Conservation (phyloP, 2,888 invertebrate species). For the Argynnis bischoffii region DNA sequence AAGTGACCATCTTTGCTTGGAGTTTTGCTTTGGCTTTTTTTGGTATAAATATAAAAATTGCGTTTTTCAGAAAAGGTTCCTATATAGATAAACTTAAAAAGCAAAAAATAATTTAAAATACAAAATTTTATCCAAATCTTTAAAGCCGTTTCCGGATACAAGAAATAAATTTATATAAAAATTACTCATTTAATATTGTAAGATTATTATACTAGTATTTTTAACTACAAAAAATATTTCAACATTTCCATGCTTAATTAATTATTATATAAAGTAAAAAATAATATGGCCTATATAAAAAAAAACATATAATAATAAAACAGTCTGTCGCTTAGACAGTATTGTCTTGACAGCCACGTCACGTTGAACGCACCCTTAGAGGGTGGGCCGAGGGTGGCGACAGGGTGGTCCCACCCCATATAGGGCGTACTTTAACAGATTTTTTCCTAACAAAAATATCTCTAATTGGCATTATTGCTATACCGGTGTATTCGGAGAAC, state of each 20-base stretch:
- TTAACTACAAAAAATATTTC: no score
- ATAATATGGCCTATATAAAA: neutral
- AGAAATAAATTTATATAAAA: no score
- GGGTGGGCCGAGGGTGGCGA: slow-evolving; percentile 20
- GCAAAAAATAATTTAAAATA: no score
- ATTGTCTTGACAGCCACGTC: slow-evolving; percentile 20
- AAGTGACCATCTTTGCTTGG: no score
- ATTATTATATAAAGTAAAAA: neutral
- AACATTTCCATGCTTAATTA: neutral
- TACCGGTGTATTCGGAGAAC: slow-evolving; percentile 19
- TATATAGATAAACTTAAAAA: no score
- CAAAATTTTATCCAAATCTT: no score
- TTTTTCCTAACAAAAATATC: slow-evolving; percentile 38
- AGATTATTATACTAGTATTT: no score
- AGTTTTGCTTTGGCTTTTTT: no score
- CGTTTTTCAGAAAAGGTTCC: no score
- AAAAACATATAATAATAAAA: slow-evolving; percentile 7
- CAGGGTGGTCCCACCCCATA: slow-evolving; percentile 51
- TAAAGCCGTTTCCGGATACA: no score
- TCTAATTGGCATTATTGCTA: slow-evolving; percentile 37
- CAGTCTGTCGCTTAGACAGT: slow-evolving; percentile 10
- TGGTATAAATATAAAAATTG: no score
- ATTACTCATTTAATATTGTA: no score
- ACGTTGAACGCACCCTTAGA: slow-evolving; percentile 11
- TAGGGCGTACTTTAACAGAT: slow-evolving; percentile 33